phyloP scores from a whole-genome alignment of 2,113 vertebrate genomes.

The Phodopus roborovskii region DNA sequence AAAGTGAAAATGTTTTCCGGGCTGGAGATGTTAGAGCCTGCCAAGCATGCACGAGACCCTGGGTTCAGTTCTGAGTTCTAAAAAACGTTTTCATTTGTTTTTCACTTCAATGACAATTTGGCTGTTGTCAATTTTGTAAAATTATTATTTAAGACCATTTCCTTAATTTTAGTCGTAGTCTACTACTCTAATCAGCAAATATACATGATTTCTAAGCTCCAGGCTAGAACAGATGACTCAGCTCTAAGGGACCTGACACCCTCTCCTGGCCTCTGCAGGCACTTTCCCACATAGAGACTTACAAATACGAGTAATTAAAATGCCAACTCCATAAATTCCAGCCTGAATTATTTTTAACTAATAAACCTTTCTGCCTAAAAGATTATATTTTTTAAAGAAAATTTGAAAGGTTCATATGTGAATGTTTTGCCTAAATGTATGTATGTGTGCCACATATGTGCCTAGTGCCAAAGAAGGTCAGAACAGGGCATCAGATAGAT shows the following conservation, averaged over 20 bases:
- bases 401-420: background rate
- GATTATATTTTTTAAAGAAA: background rate
- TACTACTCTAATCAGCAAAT: background rate
- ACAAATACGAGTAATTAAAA: background rate
- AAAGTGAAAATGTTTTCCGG: background rate
- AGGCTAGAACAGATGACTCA: background rate
- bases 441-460: background rate
- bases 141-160: background rate
- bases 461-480: background rate
- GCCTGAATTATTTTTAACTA: background rate
- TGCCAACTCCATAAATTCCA: background rate
- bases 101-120: slow-evolving; percentile 12
- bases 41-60: too few relatives aligned
- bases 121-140: background rate
- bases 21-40: too few relatives aligned
- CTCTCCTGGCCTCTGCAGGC: background rate
- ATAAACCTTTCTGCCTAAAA: background rate
- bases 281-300: background rate
- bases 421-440: background rate
- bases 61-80: background rate
- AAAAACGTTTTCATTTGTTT: background rate
- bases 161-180: background rate
- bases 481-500: background rate
- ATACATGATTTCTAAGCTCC: slow-evolving; percentile 2
- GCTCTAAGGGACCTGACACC: background rate